Evolutionary conservation across 2,797 vertebrate genomes (phyloP), one percentile per base, ranked within the genome.

Genomic region (Neosilurus hyrtlii): DNA sequence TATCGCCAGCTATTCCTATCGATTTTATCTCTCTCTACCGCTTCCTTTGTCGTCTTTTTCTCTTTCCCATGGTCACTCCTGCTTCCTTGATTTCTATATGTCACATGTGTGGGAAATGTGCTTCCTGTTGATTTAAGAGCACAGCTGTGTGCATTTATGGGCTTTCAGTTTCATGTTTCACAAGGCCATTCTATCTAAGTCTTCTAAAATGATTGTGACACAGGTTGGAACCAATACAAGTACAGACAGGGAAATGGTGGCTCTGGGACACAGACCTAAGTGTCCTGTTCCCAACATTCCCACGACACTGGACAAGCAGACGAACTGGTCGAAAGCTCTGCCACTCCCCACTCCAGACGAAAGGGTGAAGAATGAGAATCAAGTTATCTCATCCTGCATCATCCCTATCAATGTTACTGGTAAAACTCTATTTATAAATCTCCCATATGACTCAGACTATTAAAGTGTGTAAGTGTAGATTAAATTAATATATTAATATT

Each of bases 391-490:
- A 89, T 99, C 98, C 90, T 98, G 96, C 93, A 97, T 99, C 91
- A 99, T 99, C 88, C 98, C 98, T 91, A 99, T 99, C 91, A 99
- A 99, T 86, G 97, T 99, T 90, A 96, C 98, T 91, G 98, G 98
- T 99, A 96, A 90, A 86, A 37, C 3, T 5, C 77, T 5, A 74
- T 43, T 24, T 30, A 51, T 35, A 68, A 16, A 30, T 20, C 4
- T 57, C 4, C 54, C 22, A 37, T 35, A 59, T 8, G 22, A 75
- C 24, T 59, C 72, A 56, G 30, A 14, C 9, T 77, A 24, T 62
- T 77, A 3, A 57, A 37, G 57, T 77, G 35, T 61, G 74, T 62
- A 22, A 18, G 15, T 62, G 57, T 26, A 49, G 35, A 26, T 70
- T 12, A 67, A 9, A 56, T 63, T 4, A 20, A 49, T 7, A 24